Evolutionary conservation across 2,797 vertebrate genomes (phyloP).

Genomic region (Anisognathus igniventris): DNA sequence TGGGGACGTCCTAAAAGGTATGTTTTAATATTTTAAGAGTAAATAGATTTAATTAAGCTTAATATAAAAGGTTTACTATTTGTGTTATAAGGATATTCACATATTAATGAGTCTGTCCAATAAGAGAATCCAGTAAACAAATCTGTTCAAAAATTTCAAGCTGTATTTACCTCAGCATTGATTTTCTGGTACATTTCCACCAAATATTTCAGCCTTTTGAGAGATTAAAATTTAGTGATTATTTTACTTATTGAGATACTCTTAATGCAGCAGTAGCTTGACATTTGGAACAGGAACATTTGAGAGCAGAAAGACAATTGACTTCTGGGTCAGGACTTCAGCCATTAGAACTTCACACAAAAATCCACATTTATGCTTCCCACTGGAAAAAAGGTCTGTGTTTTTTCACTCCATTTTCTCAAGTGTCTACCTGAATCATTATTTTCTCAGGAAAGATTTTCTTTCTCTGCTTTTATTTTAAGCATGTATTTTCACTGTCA

Average conservation of each 20-base stretch:
- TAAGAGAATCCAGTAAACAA: background rate
- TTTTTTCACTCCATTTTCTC: background rate
- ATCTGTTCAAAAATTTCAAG: background rate
- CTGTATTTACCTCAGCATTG: background rate
- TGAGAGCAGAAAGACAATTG: background rate
- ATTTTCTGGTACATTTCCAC: background rate
- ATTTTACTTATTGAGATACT: background rate
- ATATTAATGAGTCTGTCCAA: background rate
- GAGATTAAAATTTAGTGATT: background rate
- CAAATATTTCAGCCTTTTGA: background rate
- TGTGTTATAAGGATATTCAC: background rate
- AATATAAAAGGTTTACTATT: background rate
- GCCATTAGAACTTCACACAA: background rate
- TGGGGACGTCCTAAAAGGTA: accelerated
- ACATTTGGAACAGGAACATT: background rate
- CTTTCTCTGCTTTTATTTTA: background rate
- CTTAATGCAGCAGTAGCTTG: background rate
- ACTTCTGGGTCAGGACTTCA: background rate
- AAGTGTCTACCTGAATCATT: background rate
- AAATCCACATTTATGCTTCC: background rate
- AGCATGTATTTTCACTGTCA: background rate
- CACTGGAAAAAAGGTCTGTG: background rate
- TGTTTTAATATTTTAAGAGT: background rate
- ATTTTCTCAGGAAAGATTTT: background rate
- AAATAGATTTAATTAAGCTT: background rate